These are phyloP conservation scores for Cephonodes hylas DNA, from an alignment of 2,888 invertebrate species.

Conservation along the genomic window DNA sequence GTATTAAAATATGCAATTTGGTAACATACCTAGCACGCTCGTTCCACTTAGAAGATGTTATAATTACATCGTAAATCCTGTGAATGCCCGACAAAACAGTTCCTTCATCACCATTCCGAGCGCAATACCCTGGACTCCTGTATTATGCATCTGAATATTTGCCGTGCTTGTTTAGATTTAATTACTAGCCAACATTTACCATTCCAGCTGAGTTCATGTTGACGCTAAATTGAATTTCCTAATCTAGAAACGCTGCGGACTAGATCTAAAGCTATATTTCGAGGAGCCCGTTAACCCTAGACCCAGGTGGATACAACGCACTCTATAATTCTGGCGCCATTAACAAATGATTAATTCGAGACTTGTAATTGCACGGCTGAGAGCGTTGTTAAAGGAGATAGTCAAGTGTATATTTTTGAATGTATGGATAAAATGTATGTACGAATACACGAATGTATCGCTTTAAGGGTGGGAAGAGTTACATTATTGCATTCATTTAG, in stretches of 20 bases:
- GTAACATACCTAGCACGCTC: neutral
- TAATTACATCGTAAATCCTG: neutral
- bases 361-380: neutral
- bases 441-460: too few species aligned
- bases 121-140: neutral
- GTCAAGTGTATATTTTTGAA: too few species aligned
- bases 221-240: conserved; percentile 9
- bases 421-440: too few species aligned
- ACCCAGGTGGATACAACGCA: conserved; percentile 16
- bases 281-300: conserved; percentile 5
- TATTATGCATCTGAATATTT: neutral
- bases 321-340: conserved; percentile 12
- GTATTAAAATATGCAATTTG: too few species aligned
- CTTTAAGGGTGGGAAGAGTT: too few species aligned
- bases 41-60: neutral
- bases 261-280: conserved; percentile 1
- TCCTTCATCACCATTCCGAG: neutral
- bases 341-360: conserved; percentile 19
- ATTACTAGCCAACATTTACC: conserved; percentile 1
- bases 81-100: neutral
- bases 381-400: neutral
- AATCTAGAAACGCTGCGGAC: neutral
- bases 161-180: neutral
- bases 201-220: conserved; percentile 3
- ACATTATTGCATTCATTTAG: too few species aligned